These are phyloP conservation scores for Sander vitreus DNA, from an alignment of 2,113 vertebrate species.

Conservation along the genomic window DNA sequence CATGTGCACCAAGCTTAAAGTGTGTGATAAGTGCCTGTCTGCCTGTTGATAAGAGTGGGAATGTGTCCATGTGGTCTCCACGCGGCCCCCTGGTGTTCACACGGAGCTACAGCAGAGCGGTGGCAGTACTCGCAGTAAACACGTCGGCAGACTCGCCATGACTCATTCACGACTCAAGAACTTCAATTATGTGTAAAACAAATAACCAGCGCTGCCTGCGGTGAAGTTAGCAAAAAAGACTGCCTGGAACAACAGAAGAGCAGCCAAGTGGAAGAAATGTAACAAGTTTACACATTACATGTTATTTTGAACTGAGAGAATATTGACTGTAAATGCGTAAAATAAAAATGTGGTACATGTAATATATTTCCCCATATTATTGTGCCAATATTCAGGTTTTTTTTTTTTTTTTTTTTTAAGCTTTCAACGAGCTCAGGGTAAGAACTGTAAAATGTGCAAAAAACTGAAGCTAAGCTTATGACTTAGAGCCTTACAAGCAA, in stretches of 20 bases:
- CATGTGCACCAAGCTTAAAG: neutral
- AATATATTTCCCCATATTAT: neutral
- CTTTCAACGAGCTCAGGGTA: neutral
- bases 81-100: conserved; percentile 61
- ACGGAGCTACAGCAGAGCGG: conserved; percentile 23
- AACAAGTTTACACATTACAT: neutral
- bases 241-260: neutral
- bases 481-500: neutral
- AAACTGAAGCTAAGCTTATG: neutral
- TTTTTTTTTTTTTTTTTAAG: neutral
- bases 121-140: conserved; percentile 52
- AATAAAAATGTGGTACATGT: neutral
- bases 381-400: neutral
- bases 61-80: neutral
- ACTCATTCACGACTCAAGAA: conserved; percentile 63
- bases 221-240: neutral
- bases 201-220: conserved; percentile 12
- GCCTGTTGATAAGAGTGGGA: conserved; percentile 25
- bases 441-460: conserved; percentile 4
- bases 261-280: conserved; percentile 7
- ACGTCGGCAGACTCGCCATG: conserved; percentile 36
- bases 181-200: conserved; percentile 34
- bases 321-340: neutral
- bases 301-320: neutral
- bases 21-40: conserved; percentile 26